Base-by-base conservation (phyloP, 2,113 vertebrate genomes). In the Heloderma charlesbogerti region DNA sequence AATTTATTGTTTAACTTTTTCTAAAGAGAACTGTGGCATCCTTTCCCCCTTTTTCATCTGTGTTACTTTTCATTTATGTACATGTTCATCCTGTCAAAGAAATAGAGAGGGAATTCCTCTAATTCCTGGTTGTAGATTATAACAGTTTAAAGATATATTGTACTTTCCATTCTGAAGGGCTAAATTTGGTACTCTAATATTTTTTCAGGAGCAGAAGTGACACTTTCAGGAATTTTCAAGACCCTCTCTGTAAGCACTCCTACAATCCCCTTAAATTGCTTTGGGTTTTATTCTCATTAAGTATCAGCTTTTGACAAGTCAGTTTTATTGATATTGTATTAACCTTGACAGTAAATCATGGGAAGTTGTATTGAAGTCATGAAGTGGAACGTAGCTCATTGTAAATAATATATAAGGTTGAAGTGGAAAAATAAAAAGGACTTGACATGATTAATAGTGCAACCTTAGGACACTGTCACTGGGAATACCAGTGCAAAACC, bases 291-390 rank as follows among this genome's bases (percentile, higher is more conserved):
- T 94, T 97, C 96, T 97, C 96, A 97, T 97, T 97, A 97, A 96
- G 92, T 94, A 96, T 95, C 95, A 90, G 94, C 92, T 95, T 92
- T 92, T 95, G 97, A 97, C 96, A 97, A 96, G 96, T 91, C 91
- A 37, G 77, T 94, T 95, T 96, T 96, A 97, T 96, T 96, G 96
- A 97, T 72, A 96, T 96, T 92, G 93, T 96, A 97, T 97, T 97
- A 97, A 97, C 96, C 96, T 97, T 95, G 97, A 97, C 96, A 97
- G 96, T 92, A 93, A 97, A 96, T 95, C 96, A 95, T 87, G 95
- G 93, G 95, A 94, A 91, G 92, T 94, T 93, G 92, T 94, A 94
- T 51, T 92, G 96, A 95, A 97, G 95, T 95, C 95, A 94, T 89
- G 95, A 95, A 96, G 95, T 94, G 93, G 96, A 96, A 96, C 97